Evolutionary conservation across 2,888 invertebrate genomes (phyloP).

Genomic region (Lasioglossum lativentre): DNA sequence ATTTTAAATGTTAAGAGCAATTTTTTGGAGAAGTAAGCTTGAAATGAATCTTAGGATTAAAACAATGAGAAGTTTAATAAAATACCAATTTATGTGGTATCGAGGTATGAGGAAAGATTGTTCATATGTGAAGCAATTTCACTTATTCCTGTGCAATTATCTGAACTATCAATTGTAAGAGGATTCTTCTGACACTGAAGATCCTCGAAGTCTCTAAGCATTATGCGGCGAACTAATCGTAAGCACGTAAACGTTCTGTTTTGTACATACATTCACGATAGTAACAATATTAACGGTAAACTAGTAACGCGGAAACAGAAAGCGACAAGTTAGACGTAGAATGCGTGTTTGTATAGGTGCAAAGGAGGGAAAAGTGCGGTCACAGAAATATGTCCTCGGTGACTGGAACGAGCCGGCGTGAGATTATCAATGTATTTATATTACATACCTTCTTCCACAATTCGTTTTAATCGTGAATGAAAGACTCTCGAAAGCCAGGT

Average conservation of each 20-base stretch:
- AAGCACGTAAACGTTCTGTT: slow-evolving; percentile 54
- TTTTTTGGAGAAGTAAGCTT: not conserved
- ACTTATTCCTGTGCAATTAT: slow-evolving; percentile 40
- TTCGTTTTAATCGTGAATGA: slow-evolving; percentile 37
- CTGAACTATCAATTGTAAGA: not conserved
- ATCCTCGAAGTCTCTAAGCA: not conserved
- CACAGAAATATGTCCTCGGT: not conserved
- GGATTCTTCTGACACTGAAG: not conserved
- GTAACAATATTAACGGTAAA: slow-evolving; percentile 46
- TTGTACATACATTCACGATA: slow-evolving; percentile 61
- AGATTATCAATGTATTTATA: slow-evolving; percentile 62
- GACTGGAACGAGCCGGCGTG: slow-evolving; percentile 22
- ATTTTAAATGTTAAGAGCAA: not conserved
- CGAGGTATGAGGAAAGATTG: not conserved
- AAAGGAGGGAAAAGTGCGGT: slow-evolving; percentile 14
- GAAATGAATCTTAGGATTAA: not conserved
- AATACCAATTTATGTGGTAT: not conserved
- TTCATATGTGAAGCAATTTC: not conserved
- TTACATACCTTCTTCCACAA: slow-evolving; percentile 39
- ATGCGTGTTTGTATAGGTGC: slow-evolving; percentile 61
- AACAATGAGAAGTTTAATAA: not conserved
- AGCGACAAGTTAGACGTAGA: slow-evolving; percentile 50
- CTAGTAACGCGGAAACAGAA: slow-evolving; percentile 32
- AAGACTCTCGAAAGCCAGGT: not conserved
- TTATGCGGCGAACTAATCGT: slow-evolving; percentile 10